phyloP scores from a whole-genome alignment of 2,113 vertebrate genomes.

The Ptilonorhynchus violaceus region DNA sequence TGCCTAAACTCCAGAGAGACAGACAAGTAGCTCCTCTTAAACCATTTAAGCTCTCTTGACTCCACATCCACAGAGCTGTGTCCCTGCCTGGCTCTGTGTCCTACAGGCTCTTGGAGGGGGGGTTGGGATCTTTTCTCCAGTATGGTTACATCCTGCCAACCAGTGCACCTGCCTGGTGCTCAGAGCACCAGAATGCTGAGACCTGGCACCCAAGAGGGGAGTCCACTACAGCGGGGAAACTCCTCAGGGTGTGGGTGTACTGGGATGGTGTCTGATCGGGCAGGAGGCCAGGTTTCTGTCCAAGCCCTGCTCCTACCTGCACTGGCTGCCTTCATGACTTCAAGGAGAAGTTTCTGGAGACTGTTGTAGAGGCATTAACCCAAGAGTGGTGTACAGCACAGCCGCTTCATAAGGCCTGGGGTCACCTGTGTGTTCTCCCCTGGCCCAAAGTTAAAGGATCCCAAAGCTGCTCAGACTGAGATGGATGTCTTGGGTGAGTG shows the following conservation, averaged over 20 bases:
- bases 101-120: accelerated
- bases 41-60: not conserved
- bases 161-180: not conserved
- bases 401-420: not conserved
- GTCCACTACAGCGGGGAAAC: not conserved
- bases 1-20: not conserved
- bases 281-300: not conserved
- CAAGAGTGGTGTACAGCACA: accelerated
- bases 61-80: not conserved
- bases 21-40: not conserved
- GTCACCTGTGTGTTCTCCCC: not conserved
- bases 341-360: not conserved
- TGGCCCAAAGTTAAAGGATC: not conserved
- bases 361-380: not conserved
- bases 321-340: accelerated
- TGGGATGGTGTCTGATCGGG: not conserved
- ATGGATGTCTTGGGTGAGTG: not conserved
- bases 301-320: not conserved
- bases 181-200: not conserved
- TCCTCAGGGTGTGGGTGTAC: not conserved
- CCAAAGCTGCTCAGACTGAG: not conserved
- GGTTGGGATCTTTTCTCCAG: not conserved
- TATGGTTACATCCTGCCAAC: not conserved
- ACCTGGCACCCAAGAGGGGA: not conserved
- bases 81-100: not conserved